Percentiles rank a stretch among this genome's conserved stretches.
phyloP scores from a whole-genome alignment of 2,797 vertebrate species.

The Trematomus bernacchii region DNA sequence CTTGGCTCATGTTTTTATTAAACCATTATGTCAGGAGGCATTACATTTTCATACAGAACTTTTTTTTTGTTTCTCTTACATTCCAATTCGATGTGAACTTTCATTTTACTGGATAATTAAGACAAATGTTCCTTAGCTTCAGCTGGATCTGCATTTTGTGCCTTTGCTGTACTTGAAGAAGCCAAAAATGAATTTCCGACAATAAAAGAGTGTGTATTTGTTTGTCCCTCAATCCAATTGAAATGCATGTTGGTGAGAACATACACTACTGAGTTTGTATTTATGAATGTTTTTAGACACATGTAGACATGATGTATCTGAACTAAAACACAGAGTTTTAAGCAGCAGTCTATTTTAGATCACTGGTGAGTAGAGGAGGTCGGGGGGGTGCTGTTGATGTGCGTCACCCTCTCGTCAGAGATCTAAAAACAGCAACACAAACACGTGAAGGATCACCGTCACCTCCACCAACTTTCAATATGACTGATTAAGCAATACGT shows the following conservation, averaged over 20 bases:
- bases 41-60: too few relatives aligned
- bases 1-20: not conserved
- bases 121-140: too few relatives aligned
- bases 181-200: too few relatives aligned
- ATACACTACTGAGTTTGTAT: not conserved
- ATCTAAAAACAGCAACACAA: constrained; percentile 70
- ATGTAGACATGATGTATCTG: too few relatives aligned
- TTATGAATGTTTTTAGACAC: too few relatives aligned
- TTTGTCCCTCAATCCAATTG: too few relatives aligned
- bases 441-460: constrained; percentile 34
- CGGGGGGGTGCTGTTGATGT: constrained; percentile 29
- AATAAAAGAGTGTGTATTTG: too few relatives aligned
- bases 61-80: not conserved
- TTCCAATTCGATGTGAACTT: not conserved
- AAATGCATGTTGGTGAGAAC: not conserved
- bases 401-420: constrained; percentile 58
- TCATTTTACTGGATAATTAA: not conserved
- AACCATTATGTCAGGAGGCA: not conserved
- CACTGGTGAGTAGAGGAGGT: too few relatives aligned
- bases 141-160: too few relatives aligned
- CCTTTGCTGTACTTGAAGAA: too few relatives aligned
- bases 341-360: too few relatives aligned
- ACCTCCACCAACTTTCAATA: constrained; percentile 29
- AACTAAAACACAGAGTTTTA: too few relatives aligned
- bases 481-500: not conserved